Evolutionary conservation across 1,140 invertebrate species (phyloP), one percentile per base, ranked within the genome.

Genomic region (Drosophila arizonae): DNA sequence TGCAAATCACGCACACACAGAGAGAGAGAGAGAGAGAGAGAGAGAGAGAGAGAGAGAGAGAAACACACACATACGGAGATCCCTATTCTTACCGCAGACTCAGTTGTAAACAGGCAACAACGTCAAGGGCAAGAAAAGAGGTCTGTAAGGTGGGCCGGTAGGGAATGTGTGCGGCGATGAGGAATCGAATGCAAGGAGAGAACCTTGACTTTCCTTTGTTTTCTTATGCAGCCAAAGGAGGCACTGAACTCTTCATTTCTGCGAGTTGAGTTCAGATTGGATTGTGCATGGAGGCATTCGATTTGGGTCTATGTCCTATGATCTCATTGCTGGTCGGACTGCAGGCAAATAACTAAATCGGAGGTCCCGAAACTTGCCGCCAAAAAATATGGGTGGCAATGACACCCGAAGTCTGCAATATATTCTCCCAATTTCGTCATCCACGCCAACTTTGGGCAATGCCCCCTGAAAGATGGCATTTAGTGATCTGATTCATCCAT

Each of bases 161-260:
- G 26, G 3, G 15, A 17, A 33, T 52, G 17, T 36, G 10, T 46
- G 41, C 15, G 24, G 21, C 21, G 21, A 0, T 1, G 26, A 21
- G 28, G 48, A 33, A 57, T 55, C 45, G 56, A 66, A 36, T 57
- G 28, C n/a, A 69, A 56, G 11, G 26, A 69, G 57, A 60, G 63
- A 72, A 70, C 81, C 78, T 85, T 85, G 81, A 81, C 81, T 85
- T 62, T 56, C 66, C 81, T 81, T 85, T 86, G 81, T 86, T 64
- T 84, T 81, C 77, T 64, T 62, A 54, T 61, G 51, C 55, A 70
- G 39, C 58, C 67, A 57, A 54, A 72, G 17, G 43, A 79, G 81
- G 69, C 81, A 84, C 62, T 77, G 81, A 84, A 81, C 77, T 81
- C 70, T 80, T 68, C 51, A 63, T 69, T 79, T 46, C 61, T 66